Base-by-base conservation (phyloP, 2,888 invertebrate species). In the Pelosia muscerda region DNA sequence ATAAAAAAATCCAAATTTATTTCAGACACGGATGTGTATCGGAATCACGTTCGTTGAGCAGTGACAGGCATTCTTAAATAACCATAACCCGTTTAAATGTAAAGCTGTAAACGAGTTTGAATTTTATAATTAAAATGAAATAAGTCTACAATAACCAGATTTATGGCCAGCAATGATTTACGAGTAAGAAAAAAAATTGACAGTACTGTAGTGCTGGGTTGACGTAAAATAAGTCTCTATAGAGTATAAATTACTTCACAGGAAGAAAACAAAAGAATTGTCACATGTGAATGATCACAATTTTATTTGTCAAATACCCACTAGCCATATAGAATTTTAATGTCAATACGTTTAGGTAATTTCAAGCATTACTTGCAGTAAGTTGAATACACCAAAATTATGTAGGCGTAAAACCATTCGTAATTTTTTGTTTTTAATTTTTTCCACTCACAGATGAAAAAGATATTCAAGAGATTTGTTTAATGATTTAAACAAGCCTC, bases 31-130 rank as follows among this genome's bases (percentile, higher is more conserved):
- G 67, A 70, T 57, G 15, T 73, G 31, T n/a, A 53, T 63, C 62
- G 6, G 66, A 71, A 74, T 79, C 84, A 81, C 80, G 84, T 82
- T 77, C 62, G 68, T 71, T 65, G 42, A 65, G 55, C 70, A 72
- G 78, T 74, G 81, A 81, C 79, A 75, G 71, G 71, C 71, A 78
- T 75, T 77, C 72, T 60, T 76, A 81, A 82, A 83, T 80, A 76
- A 73, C 69, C 71, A 73, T 61, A 62, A 70, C 61, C 68, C 49
- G 64, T 59, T 56, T 68, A 63, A 60, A 69, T 70, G 61, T 74
- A 75, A 73, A 70, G 66, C 66, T n/a, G 23, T 0, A 59, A 77
- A 77, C 77, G n/a, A 31, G 77, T 77, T 77, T 77, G 56, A n/a
- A 11, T 28, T 57, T 64, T 22, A 49, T 26, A 62, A 13, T 22